phyloP scores from a whole-genome alignment of 92 coral and sea anemone genomes.

The Micromussa lordhowensis region DNA sequence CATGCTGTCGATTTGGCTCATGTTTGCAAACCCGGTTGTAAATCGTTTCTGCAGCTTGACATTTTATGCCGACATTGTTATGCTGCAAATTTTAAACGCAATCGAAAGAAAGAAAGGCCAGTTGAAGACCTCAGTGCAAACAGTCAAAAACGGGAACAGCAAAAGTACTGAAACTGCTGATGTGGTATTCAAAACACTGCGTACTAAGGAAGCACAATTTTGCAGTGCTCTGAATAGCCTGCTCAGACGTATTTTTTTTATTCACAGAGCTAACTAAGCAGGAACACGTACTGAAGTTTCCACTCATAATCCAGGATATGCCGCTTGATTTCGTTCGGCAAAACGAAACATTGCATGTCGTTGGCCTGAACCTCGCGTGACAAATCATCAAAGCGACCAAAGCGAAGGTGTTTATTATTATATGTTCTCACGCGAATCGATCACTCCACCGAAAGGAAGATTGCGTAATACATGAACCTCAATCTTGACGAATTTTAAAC shows the following conservation, averaged over 20 bases:
- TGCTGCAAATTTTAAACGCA: not conserved
- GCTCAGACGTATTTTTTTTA: not conserved
- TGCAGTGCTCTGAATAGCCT: not conserved
- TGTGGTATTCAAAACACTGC: not conserved
- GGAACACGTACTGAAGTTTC: not conserved
- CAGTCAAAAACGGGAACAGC: not conserved
- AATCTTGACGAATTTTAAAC: not conserved
- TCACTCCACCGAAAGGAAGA: not conserved
- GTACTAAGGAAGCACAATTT: not conserved
- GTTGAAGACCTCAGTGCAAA: not conserved
- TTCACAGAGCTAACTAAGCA: not conserved
- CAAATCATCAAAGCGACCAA: slow-evolving; percentile 3
- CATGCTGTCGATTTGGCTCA: not conserved
- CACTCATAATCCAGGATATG: not conserved
- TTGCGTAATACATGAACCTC: not conserved
- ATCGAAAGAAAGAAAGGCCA: not conserved
- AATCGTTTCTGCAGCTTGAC: not conserved
- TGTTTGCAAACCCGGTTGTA: not conserved
- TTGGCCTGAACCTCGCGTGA: not conserved
- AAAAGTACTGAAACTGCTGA: not conserved
- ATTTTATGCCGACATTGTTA: not conserved
- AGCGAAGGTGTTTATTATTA: not conserved
- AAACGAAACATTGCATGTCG: not conserved
- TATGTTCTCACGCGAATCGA: not conserved
- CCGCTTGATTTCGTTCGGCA: not conserved